A percentile compares a stretch with the other conserved stretches of the same genome.
phyloP scores from a whole-genome alignment of 2,797 vertebrate species.

The Myotis findleyi region DNA sequence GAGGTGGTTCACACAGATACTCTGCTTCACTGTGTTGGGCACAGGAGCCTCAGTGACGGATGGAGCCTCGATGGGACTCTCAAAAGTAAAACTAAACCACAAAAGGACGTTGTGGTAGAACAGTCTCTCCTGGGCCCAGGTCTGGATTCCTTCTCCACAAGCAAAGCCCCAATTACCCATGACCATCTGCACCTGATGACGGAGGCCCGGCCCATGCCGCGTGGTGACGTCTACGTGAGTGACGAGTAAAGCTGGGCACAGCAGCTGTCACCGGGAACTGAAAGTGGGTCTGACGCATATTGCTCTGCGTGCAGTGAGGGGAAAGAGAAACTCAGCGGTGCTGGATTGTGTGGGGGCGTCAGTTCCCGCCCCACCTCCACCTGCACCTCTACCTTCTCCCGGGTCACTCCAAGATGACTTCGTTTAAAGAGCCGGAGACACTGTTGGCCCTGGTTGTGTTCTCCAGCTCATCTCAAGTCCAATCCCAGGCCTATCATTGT shows the following conservation, averaged over 20 bases:
- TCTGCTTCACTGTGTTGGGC: not conserved
- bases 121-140: not conserved
- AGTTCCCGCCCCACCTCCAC: not conserved
- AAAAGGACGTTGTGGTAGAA: not conserved
- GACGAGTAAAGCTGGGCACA: not conserved
- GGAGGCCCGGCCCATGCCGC: accelerated
- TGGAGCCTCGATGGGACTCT: not conserved
- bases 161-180: not conserved
- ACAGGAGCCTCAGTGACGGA: not conserved
- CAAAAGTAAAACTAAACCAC: not conserved
- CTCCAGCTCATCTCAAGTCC: not conserved
- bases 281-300: not conserved
- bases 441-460: not conserved
- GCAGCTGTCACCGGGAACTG: not conserved
- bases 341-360: not conserved
- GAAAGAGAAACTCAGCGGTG: not conserved
- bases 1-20: not conserved
- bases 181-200: not conserved
- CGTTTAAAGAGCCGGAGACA: not conserved
- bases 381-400: not conserved
- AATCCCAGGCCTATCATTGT: not conserved
- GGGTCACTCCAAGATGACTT: not conserved
- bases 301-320: accelerated
- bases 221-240: not conserved
- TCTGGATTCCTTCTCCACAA: not conserved